Percentiles rank a stretch among this genome's conserved stretches.
Conservation (phyloP, 2,888 invertebrate genomes). For the Dryocosmus kuriphilus region DNA sequence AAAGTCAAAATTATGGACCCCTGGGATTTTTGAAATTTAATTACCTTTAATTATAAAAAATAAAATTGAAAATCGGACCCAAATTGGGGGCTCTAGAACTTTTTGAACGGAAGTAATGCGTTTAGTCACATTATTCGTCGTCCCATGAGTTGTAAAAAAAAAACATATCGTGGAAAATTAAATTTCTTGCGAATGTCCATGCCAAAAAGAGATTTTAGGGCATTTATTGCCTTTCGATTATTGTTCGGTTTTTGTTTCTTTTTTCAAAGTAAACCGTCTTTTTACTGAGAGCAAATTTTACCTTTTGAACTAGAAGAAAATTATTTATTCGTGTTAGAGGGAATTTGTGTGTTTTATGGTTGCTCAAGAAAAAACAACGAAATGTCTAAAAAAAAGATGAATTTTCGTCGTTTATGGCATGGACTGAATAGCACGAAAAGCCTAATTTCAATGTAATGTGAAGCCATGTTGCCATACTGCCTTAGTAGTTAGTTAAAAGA, state of each 20-base stretch:
- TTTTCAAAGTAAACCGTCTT: background rate
- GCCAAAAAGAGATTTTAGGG: conserved; percentile 3
- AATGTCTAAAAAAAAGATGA: conserved; percentile 50
- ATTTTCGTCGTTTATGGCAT: conserved; percentile 13
- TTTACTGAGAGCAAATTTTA: background rate
- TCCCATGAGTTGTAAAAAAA: conserved; percentile 9
- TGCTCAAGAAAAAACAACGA: conserved; percentile 40
- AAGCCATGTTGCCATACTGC: conserved; percentile 76
- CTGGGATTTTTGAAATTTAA: no score
- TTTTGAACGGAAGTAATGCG: no score
- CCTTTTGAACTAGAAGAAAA: background rate
- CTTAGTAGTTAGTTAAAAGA: conserved; percentile 73
- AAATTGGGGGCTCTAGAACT: no score
- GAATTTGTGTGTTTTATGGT: background rate
- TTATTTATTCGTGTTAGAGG: background rate
- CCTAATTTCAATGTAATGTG: conserved; percentile 55
- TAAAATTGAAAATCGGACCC: no score
- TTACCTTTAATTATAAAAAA: no score
- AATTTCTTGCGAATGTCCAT: conserved; percentile 36
- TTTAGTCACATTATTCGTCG: no score
- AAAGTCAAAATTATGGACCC: no score
- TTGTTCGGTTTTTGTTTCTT: background rate
- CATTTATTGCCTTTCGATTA: no score
- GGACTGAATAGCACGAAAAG: conserved; percentile 7
- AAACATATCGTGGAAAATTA: conserved; percentile 48